Evolutionary conservation across 2,113 vertebrate species (phyloP).

Genomic region (Tyto alba): DNA sequence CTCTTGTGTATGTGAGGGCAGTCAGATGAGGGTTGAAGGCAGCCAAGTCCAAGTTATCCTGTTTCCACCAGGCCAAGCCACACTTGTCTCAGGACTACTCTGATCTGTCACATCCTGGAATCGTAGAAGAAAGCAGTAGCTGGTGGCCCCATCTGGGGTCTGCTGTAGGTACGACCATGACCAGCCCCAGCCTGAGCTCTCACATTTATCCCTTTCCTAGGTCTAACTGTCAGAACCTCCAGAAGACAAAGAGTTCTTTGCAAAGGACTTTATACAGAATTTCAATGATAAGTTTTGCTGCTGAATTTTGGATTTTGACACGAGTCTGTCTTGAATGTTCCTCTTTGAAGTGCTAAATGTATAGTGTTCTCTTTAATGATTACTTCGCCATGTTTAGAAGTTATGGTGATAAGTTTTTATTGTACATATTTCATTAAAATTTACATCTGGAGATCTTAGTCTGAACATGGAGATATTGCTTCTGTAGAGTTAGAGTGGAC

Average conservation of each 20-base stretch:
- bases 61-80: neutral
- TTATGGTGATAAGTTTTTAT: neutral
- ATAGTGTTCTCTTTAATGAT: neutral
- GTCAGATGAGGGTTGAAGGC: neutral
- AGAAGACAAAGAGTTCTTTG: neutral
- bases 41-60: neutral
- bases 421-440: neutral
- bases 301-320: neutral
- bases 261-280: neutral
- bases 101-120: neutral
- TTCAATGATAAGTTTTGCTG: neutral
- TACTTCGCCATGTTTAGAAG: neutral
- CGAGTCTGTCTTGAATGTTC: neutral
- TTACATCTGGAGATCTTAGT: neutral
- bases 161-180: neutral
- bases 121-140: neutral
- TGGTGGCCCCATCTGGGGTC: too few relatives aligned
- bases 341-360: neutral
- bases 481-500: neutral
- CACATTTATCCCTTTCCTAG: neutral
- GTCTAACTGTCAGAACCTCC: neutral
- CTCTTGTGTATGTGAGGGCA: neutral
- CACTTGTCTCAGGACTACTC: neutral
- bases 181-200: neutral
- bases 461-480: neutral